phyloP scores from a whole-genome alignment of 2,888 invertebrate species.

The Agrypnus murinus region DNA sequence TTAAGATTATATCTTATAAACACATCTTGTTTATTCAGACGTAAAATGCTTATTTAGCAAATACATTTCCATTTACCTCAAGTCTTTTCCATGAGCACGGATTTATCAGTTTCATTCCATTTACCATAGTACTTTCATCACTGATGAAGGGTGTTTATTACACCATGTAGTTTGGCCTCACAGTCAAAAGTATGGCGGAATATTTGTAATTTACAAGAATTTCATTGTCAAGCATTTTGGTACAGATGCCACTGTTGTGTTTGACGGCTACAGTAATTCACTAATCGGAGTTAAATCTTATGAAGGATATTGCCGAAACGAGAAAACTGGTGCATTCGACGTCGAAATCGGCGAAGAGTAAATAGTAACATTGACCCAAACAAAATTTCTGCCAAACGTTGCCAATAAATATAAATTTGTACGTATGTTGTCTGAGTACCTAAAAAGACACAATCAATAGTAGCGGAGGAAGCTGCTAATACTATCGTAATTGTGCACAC shows the following conservation, averaged over 20 bases:
- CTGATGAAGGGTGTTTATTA: slow-evolving; percentile 10
- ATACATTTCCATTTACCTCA: too few relatives aligned
- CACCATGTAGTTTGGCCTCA: slow-evolving; percentile 7
- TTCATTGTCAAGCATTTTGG: too few relatives aligned
- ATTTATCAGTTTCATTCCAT: too few relatives aligned
- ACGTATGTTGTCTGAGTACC: background rate
- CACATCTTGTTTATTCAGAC: too few relatives aligned
- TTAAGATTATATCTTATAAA: too few relatives aligned
- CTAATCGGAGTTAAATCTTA: slow-evolving; percentile 1
- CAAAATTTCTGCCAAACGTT: slow-evolving; percentile 11
- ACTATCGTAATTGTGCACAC: too few relatives aligned
- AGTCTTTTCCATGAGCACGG: too few relatives aligned
- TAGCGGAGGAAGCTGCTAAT: too few relatives aligned
- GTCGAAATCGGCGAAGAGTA: slow-evolving; percentile 5
- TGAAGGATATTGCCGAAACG: slow-evolving; percentile 6
- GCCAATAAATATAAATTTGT: slow-evolving; percentile 16
- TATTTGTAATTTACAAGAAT: too few relatives aligned
- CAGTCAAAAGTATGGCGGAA: background rate
- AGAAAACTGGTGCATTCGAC: slow-evolving; percentile 1
- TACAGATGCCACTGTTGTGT: too few relatives aligned
- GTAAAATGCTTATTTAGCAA: too few relatives aligned
- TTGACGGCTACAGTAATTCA: background rate
- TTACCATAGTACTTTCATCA: slow-evolving; percentile 9
- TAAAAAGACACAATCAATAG: background rate
- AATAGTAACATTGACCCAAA: slow-evolving; percentile 5